Base-by-base conservation (phyloP, 2,888 invertebrate genomes). In the Strigamia maritima region DNA sequence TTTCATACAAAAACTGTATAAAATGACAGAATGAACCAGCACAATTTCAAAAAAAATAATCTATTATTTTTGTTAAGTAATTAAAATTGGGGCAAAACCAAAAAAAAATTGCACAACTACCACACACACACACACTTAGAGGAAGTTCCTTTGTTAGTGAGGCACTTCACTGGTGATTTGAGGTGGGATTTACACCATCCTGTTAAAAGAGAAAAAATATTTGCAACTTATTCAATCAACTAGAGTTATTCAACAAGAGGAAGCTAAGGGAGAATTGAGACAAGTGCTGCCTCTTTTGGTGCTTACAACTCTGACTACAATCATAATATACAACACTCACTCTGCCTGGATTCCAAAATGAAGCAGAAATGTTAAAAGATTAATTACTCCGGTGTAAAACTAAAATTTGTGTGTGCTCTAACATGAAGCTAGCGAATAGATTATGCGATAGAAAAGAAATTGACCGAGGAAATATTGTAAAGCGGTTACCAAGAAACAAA, bases 61-160 rank as follows among this genome's bases (percentile, higher is more conserved):
- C 35, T 6, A 35, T 0, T n/a, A n/a, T n/a, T n/a, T n/a, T n/a
- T n/a, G n/a, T 54, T 22, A 19, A n/a, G 14, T 16, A 44, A 44
- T 44, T n/a, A 44, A 44, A 19, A 35, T 19, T 22, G 3, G 54
- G 54, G 54, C 19, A 54, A 54, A 54, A 54, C 4, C n/a, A 3
- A 44, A 44, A 44, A 54, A 54, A 54, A 54, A 54, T 19, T 54
- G 54, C 19, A 54, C 54, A 19, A 19, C 54, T 54, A 54, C 54
- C 44, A 44, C 54, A 54, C 54, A 54, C 54, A 54, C 54, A 54
- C 54, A 54, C 22, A 54, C 54, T 54, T 19, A 54, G 54, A 54
- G 54, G 54, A 54, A 54, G 54, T 54, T 54, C 54, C 54, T 54
- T 54, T 54, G 54, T 54, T 54, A 54, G 54, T 54, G 54, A 54